Evolutionary conservation across 2,888 invertebrate genomes (phyloP).

Genomic region (Temnothorax rugatulus): DNA sequence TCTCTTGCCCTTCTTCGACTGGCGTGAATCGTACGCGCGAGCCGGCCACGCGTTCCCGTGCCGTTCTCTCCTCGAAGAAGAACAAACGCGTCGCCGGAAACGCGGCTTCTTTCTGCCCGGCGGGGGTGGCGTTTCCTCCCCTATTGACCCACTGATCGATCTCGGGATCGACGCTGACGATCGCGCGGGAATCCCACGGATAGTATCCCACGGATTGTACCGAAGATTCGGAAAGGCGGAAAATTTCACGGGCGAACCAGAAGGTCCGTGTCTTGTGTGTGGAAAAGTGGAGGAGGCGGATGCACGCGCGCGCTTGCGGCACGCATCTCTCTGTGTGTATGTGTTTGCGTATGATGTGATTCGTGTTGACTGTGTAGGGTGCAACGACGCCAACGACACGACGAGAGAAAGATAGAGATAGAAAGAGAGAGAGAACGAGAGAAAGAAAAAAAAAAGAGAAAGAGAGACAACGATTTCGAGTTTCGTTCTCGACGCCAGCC

Average conservation of each 20-base stretch:
- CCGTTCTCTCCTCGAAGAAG: background rate
- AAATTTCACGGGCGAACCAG: background rate
- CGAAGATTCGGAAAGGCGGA: slow-evolving; percentile 29
- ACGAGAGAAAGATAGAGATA: slow-evolving; percentile 43
- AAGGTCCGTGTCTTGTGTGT: slow-evolving; percentile 39
- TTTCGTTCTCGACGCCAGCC: slow-evolving; percentile 53
- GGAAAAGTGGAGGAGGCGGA: slow-evolving; percentile 44
- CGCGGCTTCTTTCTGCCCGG: background rate
- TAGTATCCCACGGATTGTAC: background rate
- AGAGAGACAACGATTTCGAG: slow-evolving; percentile 48
- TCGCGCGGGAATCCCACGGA: slow-evolving; percentile 14
- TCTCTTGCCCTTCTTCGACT: slow-evolving; percentile 66
- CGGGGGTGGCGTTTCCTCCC: background rate
- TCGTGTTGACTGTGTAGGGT: slow-evolving; percentile 68
- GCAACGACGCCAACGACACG: slow-evolving; percentile 54
- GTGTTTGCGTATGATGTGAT: slow-evolving; percentile 69
- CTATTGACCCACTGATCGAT: background rate
- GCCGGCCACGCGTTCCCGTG: slow-evolving; percentile 20
- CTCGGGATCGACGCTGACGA: background rate
- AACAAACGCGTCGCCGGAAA: slow-evolving; percentile 3
- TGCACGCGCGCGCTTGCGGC: slow-evolving; percentile 28
- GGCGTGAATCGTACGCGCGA: slow-evolving; percentile 49
- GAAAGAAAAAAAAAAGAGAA: background rate
- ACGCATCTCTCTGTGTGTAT: slow-evolving; percentile 43
- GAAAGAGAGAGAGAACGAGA: background rate